Percentiles rank a stretch among this genome's conserved stretches.
phyloP scores from a whole-genome alignment of 2,888 invertebrate species.

The Brachypalpus laphriformis region DNA sequence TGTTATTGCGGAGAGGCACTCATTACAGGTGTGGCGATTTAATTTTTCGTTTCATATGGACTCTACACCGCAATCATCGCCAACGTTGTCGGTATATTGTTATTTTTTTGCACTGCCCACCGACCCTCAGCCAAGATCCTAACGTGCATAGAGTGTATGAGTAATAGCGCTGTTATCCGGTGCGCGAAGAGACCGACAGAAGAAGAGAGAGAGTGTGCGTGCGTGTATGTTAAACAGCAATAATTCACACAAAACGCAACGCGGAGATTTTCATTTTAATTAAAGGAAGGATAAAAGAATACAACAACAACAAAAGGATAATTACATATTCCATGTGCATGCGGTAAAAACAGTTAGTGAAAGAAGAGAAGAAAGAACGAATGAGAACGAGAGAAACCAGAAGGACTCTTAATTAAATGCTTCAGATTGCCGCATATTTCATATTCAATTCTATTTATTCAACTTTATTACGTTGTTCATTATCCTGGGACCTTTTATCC shows the following conservation, averaged over 20 bases:
- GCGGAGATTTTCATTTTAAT: conserved; percentile 56
- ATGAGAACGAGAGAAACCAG: conserved; percentile 50
- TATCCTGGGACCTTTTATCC: conserved; percentile 25
- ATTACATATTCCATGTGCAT: conserved; percentile 68
- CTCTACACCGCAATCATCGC: conserved; percentile 34
- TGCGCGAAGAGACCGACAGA: conserved; percentile 37
- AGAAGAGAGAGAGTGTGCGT: conserved; percentile 27
- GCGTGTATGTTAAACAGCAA: conserved; percentile 44
- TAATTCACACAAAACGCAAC: conserved; percentile 42
- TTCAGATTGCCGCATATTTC: conserved; percentile 57
- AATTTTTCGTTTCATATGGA: conserved; percentile 14
- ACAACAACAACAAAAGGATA: conserved; percentile 24
- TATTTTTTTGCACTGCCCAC: conserved; percentile 2
- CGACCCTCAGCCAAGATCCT: neutral
- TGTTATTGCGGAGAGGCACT: conserved; percentile 1
- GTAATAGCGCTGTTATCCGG: conserved; percentile 40
- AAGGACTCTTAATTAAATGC: conserved; percentile 59
- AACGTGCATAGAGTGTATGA: conserved; percentile 20
- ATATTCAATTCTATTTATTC: conserved; percentile 50
- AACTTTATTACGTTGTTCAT: conserved; percentile 32
- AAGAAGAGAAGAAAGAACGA: conserved; percentile 42
- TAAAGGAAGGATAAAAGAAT: conserved; percentile 39
- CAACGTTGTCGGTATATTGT: conserved; percentile 28
- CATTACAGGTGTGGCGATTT: conserved; percentile 60
- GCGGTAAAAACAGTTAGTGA: conserved; percentile 15